Conservation (phyloP, 2,797 vertebrate species). For the Diplodus puntazzo region DNA sequence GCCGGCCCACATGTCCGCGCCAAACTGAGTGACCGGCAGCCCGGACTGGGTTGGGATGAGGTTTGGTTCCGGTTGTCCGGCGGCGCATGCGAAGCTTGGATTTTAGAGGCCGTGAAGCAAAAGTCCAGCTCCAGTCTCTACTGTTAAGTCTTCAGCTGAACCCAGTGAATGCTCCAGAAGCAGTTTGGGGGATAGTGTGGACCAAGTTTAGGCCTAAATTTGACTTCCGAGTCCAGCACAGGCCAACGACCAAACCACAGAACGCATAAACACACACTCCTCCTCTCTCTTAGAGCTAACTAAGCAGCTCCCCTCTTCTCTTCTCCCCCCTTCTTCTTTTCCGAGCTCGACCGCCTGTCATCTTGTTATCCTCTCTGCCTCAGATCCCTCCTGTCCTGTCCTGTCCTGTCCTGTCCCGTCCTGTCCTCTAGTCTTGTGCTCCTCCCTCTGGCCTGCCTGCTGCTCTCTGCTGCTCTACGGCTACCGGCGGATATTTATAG, state of each 20-base stretch:
- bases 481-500: constrained; percentile 84
- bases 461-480: constrained; percentile 75
- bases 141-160: constrained; percentile 29
- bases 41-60: constrained; percentile 5
- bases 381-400: constrained; percentile 46
- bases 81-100: constrained; percentile 19
- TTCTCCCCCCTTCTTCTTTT: constrained; percentile 57
- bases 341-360: constrained; percentile 50
- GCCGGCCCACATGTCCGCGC: constrained; percentile 73
- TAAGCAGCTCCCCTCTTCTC: constrained; percentile 50
- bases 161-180: constrained; percentile 32
- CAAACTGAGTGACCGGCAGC: constrained; percentile 34
- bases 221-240: constrained; percentile 48
- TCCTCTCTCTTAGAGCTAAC: constrained; percentile 48
- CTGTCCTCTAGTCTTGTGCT: constrained; percentile 69
- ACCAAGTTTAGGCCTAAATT: constrained; percentile 46
- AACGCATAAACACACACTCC: constrained; percentile 26
- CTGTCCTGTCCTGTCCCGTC: constrained; percentile 58
- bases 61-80: constrained; percentile 5
- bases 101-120: not conserved
- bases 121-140: constrained; percentile 46
- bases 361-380: constrained; percentile 58
- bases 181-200: constrained; percentile 30
- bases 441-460: constrained; percentile 79
- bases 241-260: constrained; percentile 20